Conservation (phyloP, 2,797 vertebrate species). For the Buceros bicornis region DNA sequence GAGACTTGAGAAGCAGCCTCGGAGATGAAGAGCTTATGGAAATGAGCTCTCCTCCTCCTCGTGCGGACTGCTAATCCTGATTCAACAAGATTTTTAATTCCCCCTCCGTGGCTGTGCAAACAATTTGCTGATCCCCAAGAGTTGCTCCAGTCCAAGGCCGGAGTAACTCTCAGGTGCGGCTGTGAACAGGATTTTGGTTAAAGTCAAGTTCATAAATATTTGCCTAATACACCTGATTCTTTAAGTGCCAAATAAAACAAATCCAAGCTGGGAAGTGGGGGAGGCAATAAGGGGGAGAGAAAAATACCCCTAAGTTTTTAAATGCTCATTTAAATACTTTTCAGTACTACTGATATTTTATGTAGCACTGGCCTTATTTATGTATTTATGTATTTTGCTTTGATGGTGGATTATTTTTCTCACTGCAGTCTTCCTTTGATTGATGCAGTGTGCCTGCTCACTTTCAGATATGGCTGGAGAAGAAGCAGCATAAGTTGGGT, state of each 20-base stretch:
- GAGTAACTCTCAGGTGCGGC: constrained; percentile 58
- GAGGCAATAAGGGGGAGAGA: not conserved
- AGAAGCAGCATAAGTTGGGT: constrained; percentile 59
- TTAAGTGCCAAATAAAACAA: constrained; percentile 50
- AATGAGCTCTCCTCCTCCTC: constrained; percentile 42
- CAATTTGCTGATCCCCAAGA: constrained; percentile 60
- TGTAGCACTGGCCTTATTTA: constrained; percentile 75
- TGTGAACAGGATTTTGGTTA: constrained; percentile 60
- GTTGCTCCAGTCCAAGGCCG: constrained; percentile 37
- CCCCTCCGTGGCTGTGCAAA: constrained; percentile 59
- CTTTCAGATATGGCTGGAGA: constrained; percentile 81
- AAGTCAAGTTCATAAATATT: constrained; percentile 74
- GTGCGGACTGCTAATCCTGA: constrained; percentile 46
- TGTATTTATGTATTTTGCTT: constrained; percentile 80
- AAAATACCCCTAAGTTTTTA: constrained; percentile 56
- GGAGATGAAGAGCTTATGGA: constrained; percentile 41
- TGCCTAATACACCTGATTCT: constrained; percentile 68
- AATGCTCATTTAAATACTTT: constrained; percentile 61
- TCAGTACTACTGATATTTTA: constrained; percentile 64
- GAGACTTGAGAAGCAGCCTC: constrained; percentile 40
- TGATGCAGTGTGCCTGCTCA: constrained; percentile 80
- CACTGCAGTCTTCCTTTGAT: constrained; percentile 76
- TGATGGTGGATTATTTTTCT: constrained; percentile 81
- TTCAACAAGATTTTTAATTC: constrained; percentile 65
- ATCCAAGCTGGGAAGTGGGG: not conserved